Percentiles rank a stretch among this genome's conserved stretches.
Conservation (phyloP, 1,140 invertebrate species). For the Heliothis virescens region DNA sequence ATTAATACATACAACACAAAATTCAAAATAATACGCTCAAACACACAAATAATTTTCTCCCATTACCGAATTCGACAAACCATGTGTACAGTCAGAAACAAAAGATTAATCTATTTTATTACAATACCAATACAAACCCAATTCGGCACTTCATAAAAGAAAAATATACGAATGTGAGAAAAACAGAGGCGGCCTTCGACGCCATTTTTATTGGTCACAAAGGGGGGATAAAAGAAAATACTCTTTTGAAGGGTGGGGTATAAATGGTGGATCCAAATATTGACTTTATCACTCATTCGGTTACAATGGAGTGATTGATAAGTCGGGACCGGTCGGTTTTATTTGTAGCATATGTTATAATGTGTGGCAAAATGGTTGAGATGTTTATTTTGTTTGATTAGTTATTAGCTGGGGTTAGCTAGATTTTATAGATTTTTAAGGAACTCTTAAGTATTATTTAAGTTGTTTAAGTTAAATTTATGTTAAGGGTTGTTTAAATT, state of each 20-base stretch:
- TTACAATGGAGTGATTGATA: conserved; percentile 24
- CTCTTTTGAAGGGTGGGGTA: background rate
- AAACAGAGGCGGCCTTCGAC: conserved; percentile 9
- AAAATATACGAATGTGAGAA: background rate
- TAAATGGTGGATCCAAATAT: conserved; percentile 21
- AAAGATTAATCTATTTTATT: background rate
- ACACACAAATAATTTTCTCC: too few relatives aligned
- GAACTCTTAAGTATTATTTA: too few relatives aligned
- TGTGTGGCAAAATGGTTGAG: background rate
- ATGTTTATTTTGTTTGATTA: background rate
- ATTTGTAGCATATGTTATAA: background rate
- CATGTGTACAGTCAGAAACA: background rate
- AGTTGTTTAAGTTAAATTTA: too few relatives aligned
- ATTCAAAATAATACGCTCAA: too few relatives aligned
- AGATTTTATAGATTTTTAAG: background rate
- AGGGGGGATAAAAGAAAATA: conserved; percentile 30
- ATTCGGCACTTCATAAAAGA: conserved; percentile 9
- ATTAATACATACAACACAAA: too few relatives aligned
- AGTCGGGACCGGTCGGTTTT: background rate
- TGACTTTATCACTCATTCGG: conserved; percentile 38
- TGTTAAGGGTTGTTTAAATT: too few relatives aligned
- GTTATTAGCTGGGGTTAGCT: background rate
- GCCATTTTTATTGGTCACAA: conserved; percentile 34
- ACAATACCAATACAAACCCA: background rate
- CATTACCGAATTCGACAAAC: too few relatives aligned